phyloP scores from a whole-genome alignment of 2,113 vertebrate genomes.

The Cepphus grylle region DNA sequence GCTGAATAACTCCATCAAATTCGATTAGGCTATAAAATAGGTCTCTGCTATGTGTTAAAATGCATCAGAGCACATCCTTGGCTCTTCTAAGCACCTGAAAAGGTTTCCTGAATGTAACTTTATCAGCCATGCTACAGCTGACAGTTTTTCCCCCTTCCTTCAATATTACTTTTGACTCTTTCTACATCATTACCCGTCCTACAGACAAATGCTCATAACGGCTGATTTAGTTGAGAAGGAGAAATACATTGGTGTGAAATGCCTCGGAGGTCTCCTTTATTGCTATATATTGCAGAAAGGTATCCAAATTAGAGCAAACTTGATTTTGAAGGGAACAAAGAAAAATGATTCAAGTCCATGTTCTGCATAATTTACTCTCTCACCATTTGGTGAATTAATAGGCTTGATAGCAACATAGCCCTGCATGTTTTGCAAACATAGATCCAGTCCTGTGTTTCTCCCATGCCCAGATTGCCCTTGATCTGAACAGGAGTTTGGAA shows the following conservation, averaged over 20 bases:
- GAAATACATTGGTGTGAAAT: neutral
- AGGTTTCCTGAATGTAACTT: conserved; percentile 4
- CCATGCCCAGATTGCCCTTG: neutral
- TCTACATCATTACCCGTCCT: neutral
- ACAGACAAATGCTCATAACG: neutral
- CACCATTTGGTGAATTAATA: neutral
- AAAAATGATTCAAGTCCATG: neutral
- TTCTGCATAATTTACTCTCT: neutral
- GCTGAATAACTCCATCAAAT: conserved; percentile 29
- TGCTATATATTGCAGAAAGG: neutral
- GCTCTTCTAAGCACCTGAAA: conserved; percentile 16
- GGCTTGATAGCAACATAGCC: neutral
- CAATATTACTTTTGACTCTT: conserved; percentile 8
- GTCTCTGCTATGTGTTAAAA: conserved; percentile 22
- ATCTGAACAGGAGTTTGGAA: neutral
- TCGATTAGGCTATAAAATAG: conserved; percentile 12
- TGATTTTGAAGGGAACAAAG: neutral
- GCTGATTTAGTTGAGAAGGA: neutral
- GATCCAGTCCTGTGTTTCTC: neutral
- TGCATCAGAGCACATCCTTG: neutral
- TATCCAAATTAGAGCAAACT: neutral
- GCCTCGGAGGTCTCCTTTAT: neutral
- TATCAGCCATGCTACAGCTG: conserved; percentile 12
- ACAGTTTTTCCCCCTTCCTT: neutral
- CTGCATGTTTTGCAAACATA: neutral